Percentiles rank a stretch among this genome's conserved stretches.
phyloP scores from a whole-genome alignment of 2,113 vertebrate genomes.

The Chionis minor region DNA sequence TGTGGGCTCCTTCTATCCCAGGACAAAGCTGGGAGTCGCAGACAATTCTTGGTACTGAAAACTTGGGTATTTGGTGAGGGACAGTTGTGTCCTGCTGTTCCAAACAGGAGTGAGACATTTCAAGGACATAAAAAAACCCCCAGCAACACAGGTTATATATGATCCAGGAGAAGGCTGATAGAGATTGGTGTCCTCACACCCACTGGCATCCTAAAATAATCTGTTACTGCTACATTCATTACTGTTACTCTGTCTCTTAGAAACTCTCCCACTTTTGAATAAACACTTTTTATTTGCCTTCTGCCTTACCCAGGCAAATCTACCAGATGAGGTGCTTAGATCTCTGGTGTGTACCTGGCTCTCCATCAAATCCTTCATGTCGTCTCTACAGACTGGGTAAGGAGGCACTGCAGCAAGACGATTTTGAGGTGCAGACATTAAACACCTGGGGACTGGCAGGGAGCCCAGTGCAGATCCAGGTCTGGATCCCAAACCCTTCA shows the following conservation, averaged over 20 bases:
- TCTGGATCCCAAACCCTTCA: background rate
- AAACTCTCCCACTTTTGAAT: background rate
- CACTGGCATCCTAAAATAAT: conserved; percentile 30
- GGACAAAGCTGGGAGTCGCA: background rate
- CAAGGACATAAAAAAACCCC: background rate
- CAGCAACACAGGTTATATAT: conserved; percentile 17
- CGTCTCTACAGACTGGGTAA: background rate
- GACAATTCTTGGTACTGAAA: background rate
- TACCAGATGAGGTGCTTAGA: background rate
- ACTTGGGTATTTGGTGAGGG: background rate
- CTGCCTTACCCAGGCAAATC: background rate
- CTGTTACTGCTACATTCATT: background rate
- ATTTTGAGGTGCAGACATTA: background rate
- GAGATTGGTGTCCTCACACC: conserved; percentile 14
- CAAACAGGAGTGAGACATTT: background rate
- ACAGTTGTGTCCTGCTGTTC: background rate
- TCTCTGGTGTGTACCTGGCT: background rate
- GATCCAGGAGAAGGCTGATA: background rate
- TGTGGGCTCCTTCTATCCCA: background rate
- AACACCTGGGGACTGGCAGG: background rate
- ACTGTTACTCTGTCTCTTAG: background rate
- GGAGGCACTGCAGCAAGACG: background rate
- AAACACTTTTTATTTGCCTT: background rate
- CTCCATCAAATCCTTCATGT: background rate
- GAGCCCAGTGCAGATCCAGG: background rate